These are phyloP conservation scores for Geophilus truncorum DNA, from an alignment of 2,888 invertebrate genomes.

Conservation along the genomic window DNA sequence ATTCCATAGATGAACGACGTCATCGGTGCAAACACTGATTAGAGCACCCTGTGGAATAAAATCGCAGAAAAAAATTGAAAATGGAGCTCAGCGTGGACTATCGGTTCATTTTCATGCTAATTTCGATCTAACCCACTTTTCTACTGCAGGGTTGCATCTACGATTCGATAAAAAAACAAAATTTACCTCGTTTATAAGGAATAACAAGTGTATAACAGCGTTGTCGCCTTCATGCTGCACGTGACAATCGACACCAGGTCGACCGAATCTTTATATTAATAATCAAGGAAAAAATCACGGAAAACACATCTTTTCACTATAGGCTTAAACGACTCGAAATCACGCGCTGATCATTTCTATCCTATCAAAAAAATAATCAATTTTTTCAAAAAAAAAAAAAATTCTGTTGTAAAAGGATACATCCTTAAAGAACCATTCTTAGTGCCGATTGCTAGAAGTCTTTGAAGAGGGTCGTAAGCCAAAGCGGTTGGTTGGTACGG, in stretches of 20 bases:
- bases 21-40: constrained; percentile 92
- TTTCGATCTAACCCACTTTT: not conserved
- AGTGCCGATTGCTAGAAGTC: constrained; percentile 92
- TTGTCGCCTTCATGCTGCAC: constrained; percentile 65
- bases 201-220: constrained; percentile 84
- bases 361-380: too few relatives aligned
- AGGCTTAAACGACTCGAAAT: too few relatives aligned
- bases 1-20: constrained; percentile 95
- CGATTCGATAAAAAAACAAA: not conserved
- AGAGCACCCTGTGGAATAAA: constrained; percentile 67
- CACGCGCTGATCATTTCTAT: too few relatives aligned
- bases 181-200: constrained; percentile 81
- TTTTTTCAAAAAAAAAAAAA: not conserved
- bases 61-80: not conserved
- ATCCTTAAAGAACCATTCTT: constrained; percentile 90
- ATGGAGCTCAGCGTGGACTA: not conserved
- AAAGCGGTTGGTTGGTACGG: constrained; percentile 95
- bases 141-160: not conserved
- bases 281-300: constrained; percentile 36
- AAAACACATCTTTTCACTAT: too few relatives aligned
- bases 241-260: constrained; percentile 94
- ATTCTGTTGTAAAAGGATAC: constrained; percentile 57
- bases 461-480: constrained; percentile 97
- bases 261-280: constrained; percentile 69
- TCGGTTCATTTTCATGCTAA: not conserved